phyloP scores from a whole-genome alignment of 92 coral and sea anemone species.

The Porites rus region DNA sequence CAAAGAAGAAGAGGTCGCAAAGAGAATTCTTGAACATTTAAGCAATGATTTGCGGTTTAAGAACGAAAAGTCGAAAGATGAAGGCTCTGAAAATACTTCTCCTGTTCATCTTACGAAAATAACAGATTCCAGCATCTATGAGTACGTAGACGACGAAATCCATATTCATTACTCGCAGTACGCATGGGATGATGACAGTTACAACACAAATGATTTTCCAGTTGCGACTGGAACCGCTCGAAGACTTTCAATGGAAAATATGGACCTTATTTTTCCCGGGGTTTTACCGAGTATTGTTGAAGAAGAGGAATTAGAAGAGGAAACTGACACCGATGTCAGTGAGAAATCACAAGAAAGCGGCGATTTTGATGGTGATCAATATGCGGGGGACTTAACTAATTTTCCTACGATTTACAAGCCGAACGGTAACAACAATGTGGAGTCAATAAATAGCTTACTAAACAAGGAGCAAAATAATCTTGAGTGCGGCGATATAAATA shows the following conservation, averaged over 20 bases:
- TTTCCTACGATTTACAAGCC: neutral
- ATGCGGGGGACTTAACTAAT: neutral
- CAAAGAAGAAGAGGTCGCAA: slow-evolving; percentile 77
- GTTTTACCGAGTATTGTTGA: slow-evolving; percentile 87
- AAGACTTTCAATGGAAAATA: slow-evolving; percentile 91
- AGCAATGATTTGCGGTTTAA: slow-evolving; percentile 38
- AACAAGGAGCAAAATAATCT: neutral
- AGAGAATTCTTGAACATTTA: slow-evolving; percentile 69
- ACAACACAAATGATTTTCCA: slow-evolving; percentile 8
- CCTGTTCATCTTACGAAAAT: slow-evolving; percentile 11
- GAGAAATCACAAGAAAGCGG: slow-evolving; percentile 28
- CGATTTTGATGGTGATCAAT: neutral
- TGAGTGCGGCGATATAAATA: neutral
- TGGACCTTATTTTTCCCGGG: slow-evolving; percentile 92
- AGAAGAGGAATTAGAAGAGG: slow-evolving; percentile 82
- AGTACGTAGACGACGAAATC: slow-evolving; percentile 85
- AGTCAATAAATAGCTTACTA: neutral
- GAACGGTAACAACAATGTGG: slow-evolving; percentile 27
- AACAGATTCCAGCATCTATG: slow-evolving; percentile 45
- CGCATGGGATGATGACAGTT: slow-evolving; percentile 35
- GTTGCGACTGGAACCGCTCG: slow-evolving; percentile 46
- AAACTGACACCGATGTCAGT: slow-evolving; percentile 29
- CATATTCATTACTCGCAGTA: slow-evolving; percentile 83
- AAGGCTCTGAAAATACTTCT: slow-evolving; percentile 19
- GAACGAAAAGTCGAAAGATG: slow-evolving; percentile 3